Evolutionary conservation across 2,888 invertebrate genomes (phyloP), one percentile per base, ranked within the genome.

Genomic region (Agrotis ipsilon): DNA sequence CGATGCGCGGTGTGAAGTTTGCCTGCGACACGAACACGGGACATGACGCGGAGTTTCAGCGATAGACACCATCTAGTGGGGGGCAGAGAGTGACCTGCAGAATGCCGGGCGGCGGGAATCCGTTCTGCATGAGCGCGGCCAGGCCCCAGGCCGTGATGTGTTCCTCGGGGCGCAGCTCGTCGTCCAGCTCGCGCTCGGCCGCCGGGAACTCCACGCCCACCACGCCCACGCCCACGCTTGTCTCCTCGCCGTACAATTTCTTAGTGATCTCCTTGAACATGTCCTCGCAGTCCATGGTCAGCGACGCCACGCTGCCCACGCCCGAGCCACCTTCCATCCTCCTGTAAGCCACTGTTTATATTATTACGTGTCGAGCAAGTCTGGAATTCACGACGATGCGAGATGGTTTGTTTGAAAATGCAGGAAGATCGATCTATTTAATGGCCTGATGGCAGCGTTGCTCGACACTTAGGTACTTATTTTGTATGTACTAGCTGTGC

Each of bases 201-300:
- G 93, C 94, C 21, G 94, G 94, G 90, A 95, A 95, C 90, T 95
- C 95, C 24, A 95, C 95, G 82, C 94, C 94, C 79, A 93, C 94
- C 60, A 93, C 94, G 68, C 93, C 91, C 45, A 77, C 90, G 69
- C 88, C 89, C 72, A 90, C 92, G 91, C 88, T 89, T 45, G 95
- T 93, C 93, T 98, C 98, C 93, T 98, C 98, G 80, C 98, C 98
- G 95, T 98, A 98, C 84, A 98, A 96, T 96, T 98, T 98, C 93
- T 98, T 97, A 79, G 98, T 98, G 91, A 98, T 98, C 97, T 98
- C 98, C 94, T 98, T 98, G 93, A 98, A 98, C 97, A 98, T 98
- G 91, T 98, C 98, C 95, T 98, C 98, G 96, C 98, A 97, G 93
- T 97, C 97, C 94, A 97, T 96, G 89, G 97, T 96, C 88, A 97